Conservation (phyloP, 2,888 invertebrate genomes). For the Liopterus haemorrhoidalis region DNA sequence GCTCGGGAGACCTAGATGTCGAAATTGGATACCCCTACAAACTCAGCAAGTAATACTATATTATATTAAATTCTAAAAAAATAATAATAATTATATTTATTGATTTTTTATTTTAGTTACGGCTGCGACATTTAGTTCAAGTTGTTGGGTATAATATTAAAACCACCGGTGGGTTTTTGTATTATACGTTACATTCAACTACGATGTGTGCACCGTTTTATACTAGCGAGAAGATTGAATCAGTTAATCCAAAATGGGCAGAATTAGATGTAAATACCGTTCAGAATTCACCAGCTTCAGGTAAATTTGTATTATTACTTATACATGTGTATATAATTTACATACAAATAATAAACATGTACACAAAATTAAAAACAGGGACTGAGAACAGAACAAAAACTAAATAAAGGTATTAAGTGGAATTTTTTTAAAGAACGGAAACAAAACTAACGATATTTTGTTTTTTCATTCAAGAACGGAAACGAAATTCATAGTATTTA, state of each 20-base stretch:
- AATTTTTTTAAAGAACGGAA: no score
- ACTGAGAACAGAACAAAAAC: no score
- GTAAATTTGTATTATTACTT: no score
- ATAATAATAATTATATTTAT: constrained; percentile 11
- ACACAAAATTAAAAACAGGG: no score
- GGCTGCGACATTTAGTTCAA: constrained; percentile 73
- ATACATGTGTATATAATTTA: no score
- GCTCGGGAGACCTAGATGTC: constrained; percentile 62
- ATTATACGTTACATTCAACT: constrained; percentile 73
- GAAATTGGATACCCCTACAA: constrained; percentile 73
- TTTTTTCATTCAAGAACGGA: no score
- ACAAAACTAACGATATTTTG: no score
- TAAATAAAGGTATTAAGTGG: no score
- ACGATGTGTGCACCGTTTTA: constrained; percentile 79
- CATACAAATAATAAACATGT: no score
- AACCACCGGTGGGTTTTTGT: constrained; percentile 58
- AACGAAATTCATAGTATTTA: no score
- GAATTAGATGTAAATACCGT: constrained; percentile 65
- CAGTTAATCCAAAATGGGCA: constrained; percentile 73
- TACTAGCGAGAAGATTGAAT: constrained; percentile 69
- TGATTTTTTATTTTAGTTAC: constrained; percentile 50
- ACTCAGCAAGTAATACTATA: constrained; percentile 65
- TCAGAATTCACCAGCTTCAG: constrained; percentile 47
- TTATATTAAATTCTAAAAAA: constrained; percentile 15
- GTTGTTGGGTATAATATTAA: constrained; percentile 60